Base-by-base conservation (phyloP, 2,113 vertebrate species). In the Sisor rabdophorus region DNA sequence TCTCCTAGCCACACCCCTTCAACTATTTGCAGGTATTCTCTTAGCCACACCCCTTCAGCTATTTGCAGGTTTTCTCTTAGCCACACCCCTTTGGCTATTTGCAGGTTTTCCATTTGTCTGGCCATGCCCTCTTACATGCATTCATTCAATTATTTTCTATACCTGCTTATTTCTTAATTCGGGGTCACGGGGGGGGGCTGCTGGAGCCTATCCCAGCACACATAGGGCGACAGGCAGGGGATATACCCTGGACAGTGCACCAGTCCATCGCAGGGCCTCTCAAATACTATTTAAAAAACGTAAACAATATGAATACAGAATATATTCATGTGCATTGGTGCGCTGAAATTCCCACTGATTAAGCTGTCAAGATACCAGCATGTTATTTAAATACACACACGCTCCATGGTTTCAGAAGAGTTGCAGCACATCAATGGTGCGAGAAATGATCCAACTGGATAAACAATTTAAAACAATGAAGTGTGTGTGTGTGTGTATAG, bases 401-500 rank as follows among this genome's bases (percentile, higher is more conserved):
- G 1, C 11, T 1, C 4, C 59, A 1, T 20, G 17, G 30, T 61
- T 19, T 5, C 11, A 1, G 19, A 32, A n/a, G 20, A 63, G 20
- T 1, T 1, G 30, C 32, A 64, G 32, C 19, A 40, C 4, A 3
- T 15, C 59, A 20, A 17, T 30, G 6, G 19, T 1, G 20, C 12
- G 4, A 40, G 60, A 36, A 61, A 36, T 1, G 30, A n/a, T 40
- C n/a, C 59, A n/a, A 8, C n/a, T 22, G 32, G 60, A 63, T 13
- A 12, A 63, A 28, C 1, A 8, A 60, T 30, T 22, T 15, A 64
- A 64, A 11, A 12, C 11, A 36, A 11, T 6, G 19, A 36, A 40
- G 20, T 55, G 47, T 50, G 76, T 44, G 44, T 28, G 55, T 60
- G 60, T 70, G 50, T 77, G 81, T 77, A 76, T 82, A 74, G 81